Conservation (phyloP, 23 tunicate species). For the Trididemnum miniatum region DNA sequence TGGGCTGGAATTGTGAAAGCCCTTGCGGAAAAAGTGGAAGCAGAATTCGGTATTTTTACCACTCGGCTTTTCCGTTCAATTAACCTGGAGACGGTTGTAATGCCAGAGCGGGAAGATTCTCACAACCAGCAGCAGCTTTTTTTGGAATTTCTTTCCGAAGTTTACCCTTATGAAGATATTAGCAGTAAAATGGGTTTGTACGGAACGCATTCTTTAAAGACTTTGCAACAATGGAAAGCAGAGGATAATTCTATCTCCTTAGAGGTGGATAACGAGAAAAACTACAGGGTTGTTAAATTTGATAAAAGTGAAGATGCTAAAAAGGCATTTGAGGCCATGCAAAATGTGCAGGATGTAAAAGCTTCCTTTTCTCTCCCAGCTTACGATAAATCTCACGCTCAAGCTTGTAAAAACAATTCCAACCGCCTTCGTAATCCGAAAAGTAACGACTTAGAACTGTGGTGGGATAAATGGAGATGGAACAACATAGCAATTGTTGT, state of each 20-base stretch:
- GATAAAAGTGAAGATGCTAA: background rate
- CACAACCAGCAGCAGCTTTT: background rate
- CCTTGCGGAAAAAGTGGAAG: conserved; percentile 51
- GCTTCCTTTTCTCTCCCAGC: background rate
- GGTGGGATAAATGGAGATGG: no score
- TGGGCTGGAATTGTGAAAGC: conserved; percentile 77
- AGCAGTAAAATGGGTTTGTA: no score
- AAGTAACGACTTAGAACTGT: no score
- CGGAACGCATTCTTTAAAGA: no score
- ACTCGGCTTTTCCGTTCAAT: conserved; percentile 53
- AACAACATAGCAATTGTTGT: no score
- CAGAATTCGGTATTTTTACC: conserved; percentile 52
- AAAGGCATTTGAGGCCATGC: background rate
- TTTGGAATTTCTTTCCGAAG: background rate
- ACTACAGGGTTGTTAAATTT: background rate
- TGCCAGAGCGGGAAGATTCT: background rate
- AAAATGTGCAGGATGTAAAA: background rate
- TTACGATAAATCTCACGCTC: background rate
- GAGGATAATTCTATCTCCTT: no score
- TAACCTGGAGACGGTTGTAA: conserved; percentile 21
- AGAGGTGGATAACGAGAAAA: background rate
- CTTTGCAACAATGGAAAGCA: no score
- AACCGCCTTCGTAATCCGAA: no score
- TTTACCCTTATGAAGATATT: no score
- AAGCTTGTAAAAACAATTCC: no score